These are phyloP conservation scores for Lasioglossum marginatum DNA, from an alignment of 2,888 invertebrate species.

Conservation along the genomic window DNA sequence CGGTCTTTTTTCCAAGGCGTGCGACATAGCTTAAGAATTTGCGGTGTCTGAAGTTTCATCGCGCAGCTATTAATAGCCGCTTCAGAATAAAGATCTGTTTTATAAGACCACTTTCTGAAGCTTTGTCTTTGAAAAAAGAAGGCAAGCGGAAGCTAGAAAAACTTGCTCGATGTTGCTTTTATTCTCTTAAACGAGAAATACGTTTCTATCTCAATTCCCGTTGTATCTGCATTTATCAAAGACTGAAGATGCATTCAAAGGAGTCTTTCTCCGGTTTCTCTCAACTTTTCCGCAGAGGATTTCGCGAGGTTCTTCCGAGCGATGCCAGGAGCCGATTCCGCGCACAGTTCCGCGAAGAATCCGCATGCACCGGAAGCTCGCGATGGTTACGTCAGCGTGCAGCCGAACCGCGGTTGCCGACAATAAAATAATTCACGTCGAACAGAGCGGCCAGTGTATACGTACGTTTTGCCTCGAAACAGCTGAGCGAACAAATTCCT, in stretches of 20 bases:
- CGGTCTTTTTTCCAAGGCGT: neutral
- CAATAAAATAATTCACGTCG: constrained; percentile 25
- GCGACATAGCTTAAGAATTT: neutral
- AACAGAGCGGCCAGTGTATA: constrained; percentile 19
- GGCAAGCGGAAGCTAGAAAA: neutral
- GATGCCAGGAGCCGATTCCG: neutral
- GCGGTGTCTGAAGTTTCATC: neutral
- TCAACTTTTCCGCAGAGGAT: neutral
- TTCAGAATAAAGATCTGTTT: neutral
- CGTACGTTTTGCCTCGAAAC: constrained; percentile 23
- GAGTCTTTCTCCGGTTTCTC: neutral
- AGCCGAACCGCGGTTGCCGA: constrained; percentile 12
- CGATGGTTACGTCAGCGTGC: constrained; percentile 4
- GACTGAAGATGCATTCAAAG: neutral
- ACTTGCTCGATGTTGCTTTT: too few species aligned
- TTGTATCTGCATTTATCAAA: neutral
- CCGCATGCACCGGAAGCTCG: constrained; percentile 7
- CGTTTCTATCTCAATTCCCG: neutral
- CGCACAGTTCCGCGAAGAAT: constrained; percentile 9
- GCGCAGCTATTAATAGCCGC: neutral
- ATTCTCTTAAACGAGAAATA: neutral
- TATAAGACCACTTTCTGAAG: neutral
- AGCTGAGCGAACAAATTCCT: constrained; percentile 50
- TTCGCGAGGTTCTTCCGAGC: neutral
- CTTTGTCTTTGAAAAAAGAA: neutral